Evolutionary conservation across 1,140 invertebrate genomes (phyloP).

Genomic region (Plutomurus gul): DNA sequence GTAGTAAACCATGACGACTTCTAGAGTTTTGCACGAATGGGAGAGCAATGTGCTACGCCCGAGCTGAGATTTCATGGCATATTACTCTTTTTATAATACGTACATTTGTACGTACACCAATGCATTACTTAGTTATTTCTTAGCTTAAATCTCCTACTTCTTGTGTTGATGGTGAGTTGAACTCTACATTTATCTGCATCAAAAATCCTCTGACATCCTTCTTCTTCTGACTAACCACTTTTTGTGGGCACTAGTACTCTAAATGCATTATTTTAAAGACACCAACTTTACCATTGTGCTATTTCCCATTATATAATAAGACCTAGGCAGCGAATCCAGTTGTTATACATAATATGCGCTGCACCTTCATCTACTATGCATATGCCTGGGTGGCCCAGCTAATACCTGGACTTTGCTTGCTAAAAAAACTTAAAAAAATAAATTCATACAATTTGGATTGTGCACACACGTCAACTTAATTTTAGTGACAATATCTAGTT

Average conservation of each 20-base stretch:
- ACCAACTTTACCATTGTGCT: background rate
- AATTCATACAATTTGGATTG: too few species aligned
- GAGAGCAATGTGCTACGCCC: slow-evolving; percentile 17
- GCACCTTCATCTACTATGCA: too few species aligned
- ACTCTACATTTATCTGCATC: slow-evolving; percentile 7
- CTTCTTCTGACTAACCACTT: background rate
- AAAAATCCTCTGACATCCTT: background rate
- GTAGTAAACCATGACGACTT: slow-evolving; percentile 48
- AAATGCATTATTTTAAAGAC: background rate
- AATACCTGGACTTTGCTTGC: too few species aligned
- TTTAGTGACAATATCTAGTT: too few species aligned
- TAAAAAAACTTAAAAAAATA: too few species aligned
- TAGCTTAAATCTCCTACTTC: background rate
- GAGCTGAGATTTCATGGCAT: slow-evolving; percentile 42
- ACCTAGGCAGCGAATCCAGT: too few species aligned
- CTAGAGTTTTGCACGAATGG: slow-evolving; percentile 26
- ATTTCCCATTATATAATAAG: background rate
- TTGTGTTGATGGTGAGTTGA: background rate
- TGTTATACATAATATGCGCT: too few species aligned
- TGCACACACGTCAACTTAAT: too few species aligned
- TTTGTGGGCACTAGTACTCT: background rate
- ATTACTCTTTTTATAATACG: slow-evolving; percentile 39
- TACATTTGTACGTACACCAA: slow-evolving; percentile 13
- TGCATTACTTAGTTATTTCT: slow-evolving; percentile 22
- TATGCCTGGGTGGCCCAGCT: too few species aligned